A percentile compares a stretch with the other conserved stretches of the same genome.
Evolutionary conservation across 2,888 invertebrate species (phyloP).

Genomic region (Vesta saturnalis): DNA sequence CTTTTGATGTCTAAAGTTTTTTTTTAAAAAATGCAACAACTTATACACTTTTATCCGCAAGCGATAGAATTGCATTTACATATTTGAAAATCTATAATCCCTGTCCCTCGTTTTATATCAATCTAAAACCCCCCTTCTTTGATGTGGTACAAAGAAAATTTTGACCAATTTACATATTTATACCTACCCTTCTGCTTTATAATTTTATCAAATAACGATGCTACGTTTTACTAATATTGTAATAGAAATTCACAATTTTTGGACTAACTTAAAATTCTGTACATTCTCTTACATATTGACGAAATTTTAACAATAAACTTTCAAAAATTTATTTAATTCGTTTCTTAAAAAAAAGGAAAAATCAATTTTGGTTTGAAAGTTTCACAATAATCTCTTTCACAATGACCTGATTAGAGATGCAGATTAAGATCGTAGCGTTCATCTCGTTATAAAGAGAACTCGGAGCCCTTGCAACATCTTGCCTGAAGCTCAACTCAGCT

Average conservation of each 20-base stretch:
- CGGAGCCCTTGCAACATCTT: conserved; percentile 35
- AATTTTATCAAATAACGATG: conserved; percentile 32
- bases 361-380: conserved; percentile 16
- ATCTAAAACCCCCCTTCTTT: conserved; percentile 45
- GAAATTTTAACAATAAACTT: conserved; percentile 6
- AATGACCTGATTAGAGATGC: conserved; percentile 36
- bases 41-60: conserved; percentile 25
- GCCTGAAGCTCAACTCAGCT: conserved; percentile 36
- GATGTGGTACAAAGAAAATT: conserved; percentile 55
- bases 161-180: conserved; percentile 54
- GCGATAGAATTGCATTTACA: conserved; percentile 43
- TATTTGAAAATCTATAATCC: conserved; percentile 46
- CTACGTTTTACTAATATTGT: neutral
- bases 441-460: conserved; percentile 35
- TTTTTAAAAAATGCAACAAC: conserved; percentile 26
- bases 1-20: conserved; percentile 23
- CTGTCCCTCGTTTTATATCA: conserved; percentile 51
- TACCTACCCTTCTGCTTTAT: conserved; percentile 39
- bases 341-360: neutral
- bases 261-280: neutral
- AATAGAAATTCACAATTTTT: conserved; percentile 7
- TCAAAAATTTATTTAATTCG: neutral
- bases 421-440: conserved; percentile 32
- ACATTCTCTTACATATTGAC: neutral
- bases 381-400: conserved; percentile 20